Percentiles rank a stretch among this genome's conserved stretches.
Evolutionary conservation across 2,113 vertebrate genomes (phyloP).

Genomic region (Cepphus grylle): DNA sequence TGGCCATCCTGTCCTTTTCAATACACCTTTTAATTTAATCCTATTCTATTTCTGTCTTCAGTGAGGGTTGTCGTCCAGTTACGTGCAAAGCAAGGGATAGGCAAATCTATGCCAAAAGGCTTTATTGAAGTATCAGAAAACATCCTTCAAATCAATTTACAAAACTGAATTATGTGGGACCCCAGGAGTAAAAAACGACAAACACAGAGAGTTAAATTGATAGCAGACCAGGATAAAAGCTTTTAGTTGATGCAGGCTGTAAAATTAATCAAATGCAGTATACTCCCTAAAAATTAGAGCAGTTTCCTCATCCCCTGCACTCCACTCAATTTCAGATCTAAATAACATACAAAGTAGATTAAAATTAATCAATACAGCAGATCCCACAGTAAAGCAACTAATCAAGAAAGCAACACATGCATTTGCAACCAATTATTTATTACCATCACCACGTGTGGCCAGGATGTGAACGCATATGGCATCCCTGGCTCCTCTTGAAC

Average conservation of each 20-base stretch:
- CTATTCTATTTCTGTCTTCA: background rate
- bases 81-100: slow-evolving; percentile 22
- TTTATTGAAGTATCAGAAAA: slow-evolving; percentile 28
- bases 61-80: background rate
- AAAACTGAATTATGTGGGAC: slow-evolving; percentile 26
- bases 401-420: slow-evolving; percentile 20
- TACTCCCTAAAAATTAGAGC: slow-evolving; percentile 16
- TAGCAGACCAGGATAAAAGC: slow-evolving; percentile 55
- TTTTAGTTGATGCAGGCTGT: slow-evolving; percentile 22
- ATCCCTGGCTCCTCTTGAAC: slow-evolving; percentile 16
- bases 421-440: slow-evolving; percentile 41
- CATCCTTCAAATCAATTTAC: background rate
- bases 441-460: slow-evolving; percentile 18
- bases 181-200: slow-evolving; percentile 31
- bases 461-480: background rate
- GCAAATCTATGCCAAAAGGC: slow-evolving; percentile 10
- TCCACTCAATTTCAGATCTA: slow-evolving; percentile 19
- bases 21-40: slow-evolving; percentile 28
- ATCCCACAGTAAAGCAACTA: slow-evolving; percentile 41
- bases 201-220: slow-evolving; percentile 16
- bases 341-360: slow-evolving; percentile 35
- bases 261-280: slow-evolving; percentile 31
- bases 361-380: slow-evolving; percentile 10
- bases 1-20: slow-evolving; percentile 16
- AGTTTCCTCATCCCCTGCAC: background rate